phyloP scores from a whole-genome alignment of 1,140 invertebrate species.

The Popillia japonica region DNA sequence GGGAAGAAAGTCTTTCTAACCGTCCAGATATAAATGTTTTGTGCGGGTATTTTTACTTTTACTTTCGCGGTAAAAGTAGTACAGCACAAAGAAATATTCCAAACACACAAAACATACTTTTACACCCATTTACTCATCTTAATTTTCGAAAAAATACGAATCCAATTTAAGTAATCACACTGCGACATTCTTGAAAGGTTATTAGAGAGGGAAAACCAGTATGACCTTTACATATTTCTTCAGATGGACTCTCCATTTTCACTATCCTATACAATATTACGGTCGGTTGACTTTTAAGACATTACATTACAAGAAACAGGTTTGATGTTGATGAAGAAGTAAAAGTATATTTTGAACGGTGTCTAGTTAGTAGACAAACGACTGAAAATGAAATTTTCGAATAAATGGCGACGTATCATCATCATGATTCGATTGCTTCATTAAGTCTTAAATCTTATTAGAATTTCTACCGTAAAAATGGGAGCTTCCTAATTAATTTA shows the following conservation, averaged over 20 bases:
- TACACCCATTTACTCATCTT: background rate
- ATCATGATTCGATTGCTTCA: no score
- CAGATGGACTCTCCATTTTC: constrained; percentile 20
- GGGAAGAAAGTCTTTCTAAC: background rate
- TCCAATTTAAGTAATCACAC: background rate
- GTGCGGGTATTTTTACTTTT: background rate
- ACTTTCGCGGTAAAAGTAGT: constrained; percentile 1
- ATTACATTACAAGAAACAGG: constrained; percentile 22
- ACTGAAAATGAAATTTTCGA: background rate
- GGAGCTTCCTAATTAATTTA: background rate
- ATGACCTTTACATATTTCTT: constrained; percentile 32
- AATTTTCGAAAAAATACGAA: background rate
- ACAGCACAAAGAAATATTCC: background rate
- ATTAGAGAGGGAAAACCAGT: constrained; percentile 16
- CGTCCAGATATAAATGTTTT: background rate
- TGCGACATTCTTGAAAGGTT: constrained; percentile 21
- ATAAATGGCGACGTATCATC: background rate
- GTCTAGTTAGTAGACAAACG: constrained; percentile 1
- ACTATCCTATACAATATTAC: background rate
- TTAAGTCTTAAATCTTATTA: no score
- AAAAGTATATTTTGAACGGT: constrained; percentile 18
- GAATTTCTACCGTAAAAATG: background rate
- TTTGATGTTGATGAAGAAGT: constrained; percentile 21
- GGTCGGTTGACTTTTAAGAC: constrained; percentile 22
- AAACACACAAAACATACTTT: background rate